These are phyloP conservation scores for Celastrina argiolus DNA, from an alignment of 2,888 invertebrate species.

Conservation along the genomic window DNA sequence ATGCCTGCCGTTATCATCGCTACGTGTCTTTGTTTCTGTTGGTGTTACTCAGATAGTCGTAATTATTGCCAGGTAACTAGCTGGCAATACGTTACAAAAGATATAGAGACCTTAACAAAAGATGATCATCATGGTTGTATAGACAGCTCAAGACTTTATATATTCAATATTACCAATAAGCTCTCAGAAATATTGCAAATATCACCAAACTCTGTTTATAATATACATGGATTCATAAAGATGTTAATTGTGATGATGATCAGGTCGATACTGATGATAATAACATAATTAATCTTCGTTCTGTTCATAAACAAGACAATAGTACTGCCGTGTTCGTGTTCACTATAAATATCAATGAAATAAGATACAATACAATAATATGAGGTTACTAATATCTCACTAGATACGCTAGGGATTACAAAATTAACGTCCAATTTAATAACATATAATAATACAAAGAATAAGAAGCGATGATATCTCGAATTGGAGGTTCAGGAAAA, in stretches of 20 bases:
- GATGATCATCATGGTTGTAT: background rate
- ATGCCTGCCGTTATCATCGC: background rate
- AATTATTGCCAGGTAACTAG: background rate
- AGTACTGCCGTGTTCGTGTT: background rate
- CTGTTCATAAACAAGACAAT: background rate
- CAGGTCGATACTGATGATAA: background rate
- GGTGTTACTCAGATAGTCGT: background rate
- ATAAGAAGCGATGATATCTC: too few relatives aligned
- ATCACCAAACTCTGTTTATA: too few relatives aligned
- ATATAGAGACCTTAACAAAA: background rate
- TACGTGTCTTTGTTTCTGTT: slow-evolving; percentile 4
- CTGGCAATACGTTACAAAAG: background rate
- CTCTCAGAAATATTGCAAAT: too few relatives aligned
- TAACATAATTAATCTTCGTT: background rate
- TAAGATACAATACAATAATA: background rate
- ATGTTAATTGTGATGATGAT: too few relatives aligned
- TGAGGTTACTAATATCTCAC: background rate
- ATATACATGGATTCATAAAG: too few relatives aligned
- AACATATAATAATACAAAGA: too few relatives aligned
- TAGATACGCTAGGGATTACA: background rate
- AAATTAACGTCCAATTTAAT: background rate
- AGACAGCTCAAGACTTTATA: background rate
- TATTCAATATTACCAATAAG: background rate
- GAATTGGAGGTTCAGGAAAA: background rate
- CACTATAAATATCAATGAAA: slow-evolving; percentile 9